Conservation (phyloP, 2,888 invertebrate genomes). For the Leptinotarsa juncta region DNA sequence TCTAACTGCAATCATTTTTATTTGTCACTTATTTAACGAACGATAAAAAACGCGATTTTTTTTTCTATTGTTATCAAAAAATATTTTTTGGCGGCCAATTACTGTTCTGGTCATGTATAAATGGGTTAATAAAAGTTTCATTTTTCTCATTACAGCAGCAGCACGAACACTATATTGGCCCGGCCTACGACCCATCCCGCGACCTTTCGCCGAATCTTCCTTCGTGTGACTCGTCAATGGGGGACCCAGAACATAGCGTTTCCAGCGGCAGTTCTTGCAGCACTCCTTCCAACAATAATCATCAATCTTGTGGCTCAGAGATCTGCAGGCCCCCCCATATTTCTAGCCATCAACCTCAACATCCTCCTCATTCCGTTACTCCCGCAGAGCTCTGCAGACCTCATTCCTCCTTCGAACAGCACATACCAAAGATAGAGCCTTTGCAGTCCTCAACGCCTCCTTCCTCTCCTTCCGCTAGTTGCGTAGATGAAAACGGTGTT, state of each 20-base stretch:
- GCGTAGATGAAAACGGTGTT: constrained; percentile 61
- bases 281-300: constrained; percentile 70
- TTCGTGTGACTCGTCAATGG: constrained; percentile 70
- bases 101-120: no score
- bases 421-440: constrained; percentile 70
- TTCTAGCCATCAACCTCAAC: constrained; percentile 41
- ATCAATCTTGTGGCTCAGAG: constrained; percentile 67
- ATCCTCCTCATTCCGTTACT: constrained; percentile 37
- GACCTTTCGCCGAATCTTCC: constrained; percentile 81
- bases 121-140: no score
- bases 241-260: constrained; percentile 69
- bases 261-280: constrained; percentile 72
- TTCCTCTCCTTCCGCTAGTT: constrained; percentile 61
- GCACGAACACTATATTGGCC: constrained; percentile 73
- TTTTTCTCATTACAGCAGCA: constrained; percentile 73
- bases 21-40: no score
- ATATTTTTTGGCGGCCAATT: no score
- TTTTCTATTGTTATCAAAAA: no score
- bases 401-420: constrained; percentile 66
- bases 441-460: constrained; percentile 67
- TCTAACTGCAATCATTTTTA: no score
- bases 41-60: no score
- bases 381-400: constrained; percentile 54
- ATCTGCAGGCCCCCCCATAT: constrained; percentile 62
- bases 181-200: constrained; percentile 78